A percentile compares a stretch with the other conserved stretches of the same genome.
Conservation (phyloP, 2,888 invertebrate genomes). For the Pseudanteris insignis region DNA sequence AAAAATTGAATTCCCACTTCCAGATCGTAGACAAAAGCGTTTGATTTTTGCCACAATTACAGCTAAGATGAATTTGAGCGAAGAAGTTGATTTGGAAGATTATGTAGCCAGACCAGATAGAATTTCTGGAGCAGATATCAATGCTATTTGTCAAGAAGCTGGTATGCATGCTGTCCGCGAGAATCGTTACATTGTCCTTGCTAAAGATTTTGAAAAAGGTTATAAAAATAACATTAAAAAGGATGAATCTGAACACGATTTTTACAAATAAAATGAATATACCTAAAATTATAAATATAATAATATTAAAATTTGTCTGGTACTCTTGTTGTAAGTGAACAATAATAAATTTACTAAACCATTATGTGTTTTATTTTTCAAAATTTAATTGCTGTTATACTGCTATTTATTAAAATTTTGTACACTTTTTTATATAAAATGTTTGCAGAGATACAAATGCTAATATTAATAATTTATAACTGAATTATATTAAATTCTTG, state of each 20-base stretch:
- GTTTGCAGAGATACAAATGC: no score
- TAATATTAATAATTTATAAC: no score
- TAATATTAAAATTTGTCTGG: slow-evolving; percentile 2
- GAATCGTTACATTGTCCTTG: slow-evolving; percentile 97
- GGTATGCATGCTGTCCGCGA: slow-evolving; percentile 99
- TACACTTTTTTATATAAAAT: not conserved
- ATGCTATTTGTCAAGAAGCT: slow-evolving; percentile 99
- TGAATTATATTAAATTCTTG: no score
- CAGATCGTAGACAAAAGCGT: slow-evolving; percentile 91
- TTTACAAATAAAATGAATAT: slow-evolving; percentile 85
- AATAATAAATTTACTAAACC: slow-evolving; percentile 18
- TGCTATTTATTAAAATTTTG: not conserved
- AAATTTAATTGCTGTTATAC: not conserved
- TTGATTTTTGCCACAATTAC: slow-evolving; percentile 98
- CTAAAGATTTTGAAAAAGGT: slow-evolving; percentile 99
- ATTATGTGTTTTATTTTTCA: not conserved
- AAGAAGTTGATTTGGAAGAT: slow-evolving; percentile 98
- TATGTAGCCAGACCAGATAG: slow-evolving; percentile 98
- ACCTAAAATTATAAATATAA: not conserved
- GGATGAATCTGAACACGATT: slow-evolving; percentile 98
- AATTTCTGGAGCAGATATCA: slow-evolving; percentile 99
- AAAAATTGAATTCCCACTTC: slow-evolving; percentile 98
- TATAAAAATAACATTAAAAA: slow-evolving; percentile 99
- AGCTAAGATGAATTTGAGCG: slow-evolving; percentile 94
- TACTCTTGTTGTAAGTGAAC: slow-evolving; percentile 13